Base-by-base conservation (phyloP, 2,797 vertebrate species). In the Spea hammondii region DNA sequence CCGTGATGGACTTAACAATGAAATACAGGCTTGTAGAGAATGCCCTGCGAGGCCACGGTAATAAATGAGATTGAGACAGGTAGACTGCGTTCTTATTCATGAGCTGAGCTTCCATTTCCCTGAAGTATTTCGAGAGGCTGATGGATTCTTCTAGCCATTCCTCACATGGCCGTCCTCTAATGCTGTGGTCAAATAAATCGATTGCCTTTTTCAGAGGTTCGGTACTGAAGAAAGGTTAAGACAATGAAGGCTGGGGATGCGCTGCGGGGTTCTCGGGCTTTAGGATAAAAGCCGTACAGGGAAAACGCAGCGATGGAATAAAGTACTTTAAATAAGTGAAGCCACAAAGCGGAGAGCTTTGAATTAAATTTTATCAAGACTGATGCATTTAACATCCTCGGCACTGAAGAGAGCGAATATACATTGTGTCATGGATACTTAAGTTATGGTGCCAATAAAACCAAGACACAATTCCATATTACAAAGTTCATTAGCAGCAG, bases 101-200 rank as follows among this genome's bases (percentile, higher is more conserved):
- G 79, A 81, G 74, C 69, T 54, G 79, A n/a, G 69, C 65, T 71
- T 49, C 70, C 62, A 81, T 81, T 77, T 81, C 79, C 79, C 79
- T 74, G 55, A 82, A 82, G 79, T 82, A 75, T 74, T 82, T 82
- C 71, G 50, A 76, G 70, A 71, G 79, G 50, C 70, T 82, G 79
- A 82, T 82, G 65, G 75, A 77, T 82, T 69, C 64, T 68, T 77
- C 64, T 12, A 81, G n/a, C 64, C 74, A 73, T 77, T 82, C 67
- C 75, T 82, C 79, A 77, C 79, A 82, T 77, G 72, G 51, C 65
- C 57, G 47, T 9, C 74, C 57, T 46, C 74, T 80, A 76, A 76
- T 77, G 79, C 57, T 72, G 73, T 73, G 79, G 79, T 82, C 79
- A 82, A 66, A 82, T 82, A 77, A 65, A 82, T 82, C 68, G 79